phyloP scores from a whole-genome alignment of 2,888 invertebrate genomes.

The Blera fallax region DNA sequence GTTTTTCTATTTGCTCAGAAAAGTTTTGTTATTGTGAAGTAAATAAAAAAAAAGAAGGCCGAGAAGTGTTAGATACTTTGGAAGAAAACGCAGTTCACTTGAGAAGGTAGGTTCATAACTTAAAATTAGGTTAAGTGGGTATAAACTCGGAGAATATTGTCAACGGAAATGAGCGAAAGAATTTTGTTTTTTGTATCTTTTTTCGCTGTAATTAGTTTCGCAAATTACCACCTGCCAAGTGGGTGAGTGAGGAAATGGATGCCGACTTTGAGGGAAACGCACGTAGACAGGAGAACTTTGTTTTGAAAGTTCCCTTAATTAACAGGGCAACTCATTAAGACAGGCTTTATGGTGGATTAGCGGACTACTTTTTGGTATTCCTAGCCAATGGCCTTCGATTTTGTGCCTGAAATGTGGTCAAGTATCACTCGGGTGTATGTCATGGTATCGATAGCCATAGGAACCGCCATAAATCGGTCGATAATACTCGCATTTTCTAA shows the following conservation, averaged over 20 bases:
- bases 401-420: too few species aligned
- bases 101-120: slow-evolving; percentile 46
- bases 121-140: slow-evolving; percentile 55
- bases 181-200: neutral
- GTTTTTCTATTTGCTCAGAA: neutral
- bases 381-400: neutral
- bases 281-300: too few species aligned
- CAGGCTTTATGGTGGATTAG: neutral
- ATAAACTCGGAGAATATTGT: neutral
- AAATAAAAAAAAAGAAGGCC: neutral
- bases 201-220: slow-evolving; percentile 19
- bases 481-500: neutral
- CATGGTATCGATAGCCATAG: neutral
- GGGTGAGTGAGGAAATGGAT: too few species aligned
- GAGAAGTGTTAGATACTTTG: neutral
- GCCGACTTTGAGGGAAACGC: neutral
- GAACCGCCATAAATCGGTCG: neutral
- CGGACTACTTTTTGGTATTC: neutral
- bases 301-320: neutral
- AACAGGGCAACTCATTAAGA: neutral
- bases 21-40: slow-evolving; percentile 4
- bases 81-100: slow-evolving; percentile 19
- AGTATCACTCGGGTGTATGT: neutral
- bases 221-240: slow-evolving; percentile 10
- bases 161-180: neutral